Evolutionary conservation across 2,797 vertebrate genomes (phyloP).

Genomic region (Xenops minutus): DNA sequence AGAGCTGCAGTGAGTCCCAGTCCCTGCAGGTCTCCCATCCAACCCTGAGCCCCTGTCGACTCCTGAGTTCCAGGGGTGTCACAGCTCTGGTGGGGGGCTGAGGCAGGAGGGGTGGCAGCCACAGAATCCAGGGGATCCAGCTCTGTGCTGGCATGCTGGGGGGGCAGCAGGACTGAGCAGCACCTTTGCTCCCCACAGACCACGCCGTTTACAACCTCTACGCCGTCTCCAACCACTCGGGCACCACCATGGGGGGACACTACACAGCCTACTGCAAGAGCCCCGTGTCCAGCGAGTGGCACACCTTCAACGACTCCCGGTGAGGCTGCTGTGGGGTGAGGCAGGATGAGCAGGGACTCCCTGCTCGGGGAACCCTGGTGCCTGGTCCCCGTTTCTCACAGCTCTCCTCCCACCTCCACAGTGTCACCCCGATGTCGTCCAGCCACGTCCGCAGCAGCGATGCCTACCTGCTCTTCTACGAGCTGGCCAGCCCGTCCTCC

Average conservation of each 20-base stretch:
- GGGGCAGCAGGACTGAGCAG: not conserved
- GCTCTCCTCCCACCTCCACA: slow-evolving; percentile 34
- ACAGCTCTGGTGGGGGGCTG: fast-evolving
- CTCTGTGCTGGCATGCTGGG: fast-evolving
- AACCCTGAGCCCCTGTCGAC: not conserved
- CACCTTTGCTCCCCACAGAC: slow-evolving; percentile 53
- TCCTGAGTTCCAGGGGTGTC: not conserved
- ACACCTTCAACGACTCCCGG: slow-evolving; percentile 95
- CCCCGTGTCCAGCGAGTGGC: slow-evolving; percentile 89
- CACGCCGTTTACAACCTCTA: slow-evolving; percentile 92
- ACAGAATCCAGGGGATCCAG: fast-evolving
- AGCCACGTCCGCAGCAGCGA: slow-evolving; percentile 92
- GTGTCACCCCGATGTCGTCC: slow-evolving; percentile 91
- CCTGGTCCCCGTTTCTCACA: fast-evolving
- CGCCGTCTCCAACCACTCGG: slow-evolving; percentile 94
- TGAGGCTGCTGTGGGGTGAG: slow-evolving; percentile 14
- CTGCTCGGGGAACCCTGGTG: not conserved
- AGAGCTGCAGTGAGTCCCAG: slow-evolving; percentile 84
- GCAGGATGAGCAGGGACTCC: fast-evolving
- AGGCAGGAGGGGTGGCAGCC: not conserved
- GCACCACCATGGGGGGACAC: slow-evolving; percentile 92
- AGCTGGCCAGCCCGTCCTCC: slow-evolving; percentile 82
- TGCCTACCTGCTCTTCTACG: slow-evolving; percentile 96
- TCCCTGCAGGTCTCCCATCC: fast-evolving
- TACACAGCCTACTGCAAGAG: slow-evolving; percentile 95